Evolutionary conservation across 2,888 invertebrate genomes (phyloP).

Genomic region (Patella pellucida): DNA sequence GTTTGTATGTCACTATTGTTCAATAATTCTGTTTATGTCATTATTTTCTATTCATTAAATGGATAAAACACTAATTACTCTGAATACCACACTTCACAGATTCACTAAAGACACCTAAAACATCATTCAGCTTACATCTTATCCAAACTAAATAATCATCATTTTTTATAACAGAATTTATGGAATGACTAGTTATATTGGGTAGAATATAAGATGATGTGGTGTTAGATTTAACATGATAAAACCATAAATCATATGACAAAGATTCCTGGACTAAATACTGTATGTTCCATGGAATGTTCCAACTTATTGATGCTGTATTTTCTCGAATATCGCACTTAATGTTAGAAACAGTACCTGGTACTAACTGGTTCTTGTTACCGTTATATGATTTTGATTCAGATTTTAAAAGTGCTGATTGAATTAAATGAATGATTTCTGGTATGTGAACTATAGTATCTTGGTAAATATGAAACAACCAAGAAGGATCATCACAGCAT

Average conservation of each 20-base stretch:
- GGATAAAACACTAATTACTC: too few species aligned
- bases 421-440: slow-evolving; percentile 44
- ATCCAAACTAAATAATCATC: slow-evolving; percentile 53
- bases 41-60: too few species aligned
- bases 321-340: background rate
- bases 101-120: slow-evolving; percentile 49
- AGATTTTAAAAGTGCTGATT: slow-evolving; percentile 32
- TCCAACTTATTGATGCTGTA: slow-evolving; percentile 46
- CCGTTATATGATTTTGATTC: background rate
- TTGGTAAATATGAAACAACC: slow-evolving; percentile 74
- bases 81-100: slow-evolving; percentile 9
- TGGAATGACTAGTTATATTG: background rate
- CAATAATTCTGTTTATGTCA: too few species aligned
- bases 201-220: slow-evolving; percentile 6
- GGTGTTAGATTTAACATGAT: slow-evolving; percentile 36
- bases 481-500: slow-evolving; percentile 73
- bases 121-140: slow-evolving; percentile 40
- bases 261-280: slow-evolving; percentile 35
- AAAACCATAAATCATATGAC: slow-evolving; percentile 57
- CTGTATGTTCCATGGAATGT: slow-evolving; percentile 55
- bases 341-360: slow-evolving; percentile 15
- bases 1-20: too few species aligned
- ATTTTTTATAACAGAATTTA: slow-evolving; percentile 28
- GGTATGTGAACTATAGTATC: slow-evolving; percentile 71
- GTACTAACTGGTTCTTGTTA: background rate